A percentile compares a stretch with the other conserved stretches of the same genome.
phyloP scores from a whole-genome alignment of 2,888 invertebrate genomes.

The Priocnemis perturbator region DNA sequence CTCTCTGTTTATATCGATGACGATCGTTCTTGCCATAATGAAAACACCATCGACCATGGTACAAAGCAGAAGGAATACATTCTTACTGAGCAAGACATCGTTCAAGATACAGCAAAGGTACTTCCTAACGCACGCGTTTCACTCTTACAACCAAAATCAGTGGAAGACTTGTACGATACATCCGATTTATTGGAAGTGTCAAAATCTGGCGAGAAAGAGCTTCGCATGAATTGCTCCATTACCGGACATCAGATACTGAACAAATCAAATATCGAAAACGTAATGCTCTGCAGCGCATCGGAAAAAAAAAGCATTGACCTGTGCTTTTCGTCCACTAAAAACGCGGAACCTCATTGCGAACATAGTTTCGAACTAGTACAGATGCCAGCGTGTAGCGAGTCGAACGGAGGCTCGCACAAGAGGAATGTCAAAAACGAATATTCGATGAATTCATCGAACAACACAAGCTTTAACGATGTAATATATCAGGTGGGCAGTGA shows the following conservation, averaged over 20 bases:
- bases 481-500: conserved; percentile 11
- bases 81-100: too few relatives aligned
- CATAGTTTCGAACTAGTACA: conserved; percentile 66
- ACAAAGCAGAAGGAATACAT: too few relatives aligned
- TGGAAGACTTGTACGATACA: conserved; percentile 15
- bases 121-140: too few relatives aligned
- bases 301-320: conserved; percentile 71
- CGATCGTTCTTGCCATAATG: conserved; percentile 35
- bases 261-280: conserved; percentile 1
- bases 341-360: conserved; percentile 52
- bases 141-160: too few relatives aligned
- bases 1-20: conserved; percentile 46
- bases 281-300: conserved; percentile 50
- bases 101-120: too few relatives aligned
- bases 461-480: conserved; percentile 19
- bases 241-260: conserved; percentile 22
- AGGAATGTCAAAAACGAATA: not conserved
- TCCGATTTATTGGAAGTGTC: conserved; percentile 4
- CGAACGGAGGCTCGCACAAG: not conserved
- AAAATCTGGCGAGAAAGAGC: conserved; percentile 15
- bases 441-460: not conserved
- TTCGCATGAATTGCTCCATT: conserved; percentile 25
- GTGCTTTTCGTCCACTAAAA: conserved; percentile 60
- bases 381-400: conserved; percentile 45
- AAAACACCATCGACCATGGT: conserved; percentile 9